phyloP scores from a whole-genome alignment of 1,140 invertebrate species.

The Tetramorium alpestre region DNA sequence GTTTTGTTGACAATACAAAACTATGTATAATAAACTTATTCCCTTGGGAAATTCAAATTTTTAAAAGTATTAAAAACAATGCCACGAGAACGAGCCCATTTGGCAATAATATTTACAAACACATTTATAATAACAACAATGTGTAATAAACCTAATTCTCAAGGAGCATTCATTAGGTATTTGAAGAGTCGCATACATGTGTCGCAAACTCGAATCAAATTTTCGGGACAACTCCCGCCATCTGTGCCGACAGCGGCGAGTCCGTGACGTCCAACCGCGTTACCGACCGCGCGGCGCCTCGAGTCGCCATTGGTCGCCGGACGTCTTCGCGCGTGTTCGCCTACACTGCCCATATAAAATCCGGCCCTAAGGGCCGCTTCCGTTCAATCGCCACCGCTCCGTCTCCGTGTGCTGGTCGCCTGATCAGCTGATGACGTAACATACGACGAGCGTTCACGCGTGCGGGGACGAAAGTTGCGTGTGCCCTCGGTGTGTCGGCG shows the following conservation, averaged over 20 bases:
- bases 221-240: not conserved
- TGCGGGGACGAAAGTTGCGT: slow-evolving; percentile 55
- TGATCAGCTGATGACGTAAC: slow-evolving; percentile 84
- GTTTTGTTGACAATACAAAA: too few relatives aligned
- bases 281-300: not conserved
- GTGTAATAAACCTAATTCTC: too few relatives aligned
- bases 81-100: too few relatives aligned
- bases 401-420: not conserved
- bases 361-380: slow-evolving; percentile 3
- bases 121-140: too few relatives aligned
- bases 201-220: too few relatives aligned
- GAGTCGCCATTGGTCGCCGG: not conserved
- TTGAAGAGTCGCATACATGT: too few relatives aligned
- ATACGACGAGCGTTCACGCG: slow-evolving; percentile 69
- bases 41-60: too few relatives aligned
- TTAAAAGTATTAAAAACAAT: too few relatives aligned
- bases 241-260: not conserved
- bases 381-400: not conserved
- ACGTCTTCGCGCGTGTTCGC: not conserved
- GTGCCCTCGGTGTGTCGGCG: slow-evolving; percentile 60
- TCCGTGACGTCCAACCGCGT: not conserved
- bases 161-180: too few relatives aligned
- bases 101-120: too few relatives aligned
- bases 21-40: too few relatives aligned
- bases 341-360: not conserved